These are phyloP conservation scores for Eupithecia inturbata DNA, from an alignment of 2,888 invertebrate genomes.

Conservation along the genomic window DNA sequence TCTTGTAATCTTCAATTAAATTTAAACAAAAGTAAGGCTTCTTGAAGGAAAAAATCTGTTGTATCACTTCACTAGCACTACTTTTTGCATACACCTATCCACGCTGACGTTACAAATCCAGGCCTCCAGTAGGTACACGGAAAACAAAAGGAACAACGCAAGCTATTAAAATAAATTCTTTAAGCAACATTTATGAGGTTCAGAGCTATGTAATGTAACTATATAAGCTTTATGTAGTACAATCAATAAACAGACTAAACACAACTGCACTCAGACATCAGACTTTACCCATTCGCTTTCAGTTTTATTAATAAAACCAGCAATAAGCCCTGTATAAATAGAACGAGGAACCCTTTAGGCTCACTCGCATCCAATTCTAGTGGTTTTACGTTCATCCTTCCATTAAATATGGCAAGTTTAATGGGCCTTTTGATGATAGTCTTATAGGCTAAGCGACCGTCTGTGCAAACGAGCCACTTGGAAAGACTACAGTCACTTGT, in stretches of 20 bases:
- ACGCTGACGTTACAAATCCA: too few relatives aligned
- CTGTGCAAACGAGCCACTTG: not conserved
- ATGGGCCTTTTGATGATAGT: constrained; percentile 13
- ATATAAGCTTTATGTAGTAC: too few relatives aligned
- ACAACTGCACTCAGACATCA: constrained; percentile 1
- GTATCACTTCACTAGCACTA: too few relatives aligned
- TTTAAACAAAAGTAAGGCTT: too few relatives aligned
- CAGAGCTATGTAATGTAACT: too few relatives aligned
- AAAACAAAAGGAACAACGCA: too few relatives aligned
- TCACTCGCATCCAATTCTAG: constrained; percentile 13
- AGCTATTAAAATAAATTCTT: too few relatives aligned
- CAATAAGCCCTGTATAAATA: not conserved
- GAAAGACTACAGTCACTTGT: not conserved
- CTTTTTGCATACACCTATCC: too few relatives aligned
- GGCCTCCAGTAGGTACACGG: too few relatives aligned
- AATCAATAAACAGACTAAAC: not conserved
- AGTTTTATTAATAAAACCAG: not conserved
- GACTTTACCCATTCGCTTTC: not conserved
- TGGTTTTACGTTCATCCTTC: constrained; percentile 23
- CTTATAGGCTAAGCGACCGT: constrained; percentile 13
- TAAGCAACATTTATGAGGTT: not conserved
- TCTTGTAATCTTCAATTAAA: too few relatives aligned
- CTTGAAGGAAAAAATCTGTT: too few relatives aligned
- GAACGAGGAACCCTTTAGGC: constrained; percentile 5
- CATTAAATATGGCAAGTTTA: constrained; percentile 23